These are phyloP conservation scores for Neosilurus mollespiculum DNA, from an alignment of 2,797 vertebrate genomes.

Conservation along the genomic window DNA sequence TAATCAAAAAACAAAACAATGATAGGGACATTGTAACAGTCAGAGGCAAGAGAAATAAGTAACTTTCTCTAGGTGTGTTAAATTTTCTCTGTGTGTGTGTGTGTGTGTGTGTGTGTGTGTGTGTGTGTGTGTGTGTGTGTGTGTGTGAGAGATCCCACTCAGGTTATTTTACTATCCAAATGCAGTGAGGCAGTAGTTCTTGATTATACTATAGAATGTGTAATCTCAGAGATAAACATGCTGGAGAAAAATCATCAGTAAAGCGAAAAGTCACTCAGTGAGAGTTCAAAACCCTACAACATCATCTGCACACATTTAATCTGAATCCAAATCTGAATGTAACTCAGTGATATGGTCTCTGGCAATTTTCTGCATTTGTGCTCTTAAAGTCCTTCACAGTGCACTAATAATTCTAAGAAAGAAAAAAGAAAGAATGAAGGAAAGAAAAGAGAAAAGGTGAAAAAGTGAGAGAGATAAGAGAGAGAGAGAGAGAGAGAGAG, in stretches of 20 bases:
- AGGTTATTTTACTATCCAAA: background rate
- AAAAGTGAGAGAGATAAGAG: no score
- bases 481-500: no score
- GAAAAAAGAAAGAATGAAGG: background rate
- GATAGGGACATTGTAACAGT: background rate
- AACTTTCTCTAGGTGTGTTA: background rate
- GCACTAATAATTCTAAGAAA: background rate
- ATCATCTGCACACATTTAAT: background rate
- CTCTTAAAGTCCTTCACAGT: background rate
- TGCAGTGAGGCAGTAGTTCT: background rate
- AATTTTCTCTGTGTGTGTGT: background rate
- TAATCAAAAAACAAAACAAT: background rate
- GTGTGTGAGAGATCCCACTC: background rate
- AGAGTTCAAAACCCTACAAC: background rate
- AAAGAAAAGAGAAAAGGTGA: background rate
- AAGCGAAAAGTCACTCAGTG: background rate
- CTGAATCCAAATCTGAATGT: background rate
- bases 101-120: constrained; percentile 4
- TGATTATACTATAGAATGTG: background rate
- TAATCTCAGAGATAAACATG: background rate
- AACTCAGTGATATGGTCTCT: background rate
- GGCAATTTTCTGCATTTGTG: background rate
- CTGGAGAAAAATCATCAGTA: background rate
- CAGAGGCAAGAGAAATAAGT: background rate
- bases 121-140: background rate